Evolutionary conservation across 2,797 vertebrate genomes (phyloP), one percentile per base, ranked within the genome.

Genomic region (Zenarchopterus dispar): DNA sequence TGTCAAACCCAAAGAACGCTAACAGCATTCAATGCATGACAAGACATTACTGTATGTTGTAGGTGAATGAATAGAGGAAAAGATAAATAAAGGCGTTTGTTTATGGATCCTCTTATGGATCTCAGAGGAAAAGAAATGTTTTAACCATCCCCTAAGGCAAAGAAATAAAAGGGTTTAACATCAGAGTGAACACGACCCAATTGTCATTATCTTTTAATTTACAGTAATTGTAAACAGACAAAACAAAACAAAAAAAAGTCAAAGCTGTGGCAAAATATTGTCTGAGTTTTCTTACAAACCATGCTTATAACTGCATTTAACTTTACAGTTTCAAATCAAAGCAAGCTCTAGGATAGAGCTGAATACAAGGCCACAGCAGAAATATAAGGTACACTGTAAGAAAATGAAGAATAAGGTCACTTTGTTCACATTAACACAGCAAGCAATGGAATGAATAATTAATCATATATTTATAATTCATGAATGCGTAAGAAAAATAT

Each of bases 381-480:
- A 83, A 56, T 63, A 63, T 60, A 66, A 81, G 55, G 43, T 64
- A 62, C 49, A 71, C 58, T 72, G 78, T 61, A 75, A 70, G 64
- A 81, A 77, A 72, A 75, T 75, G 67, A 88, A 77, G 70, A 91
- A 92, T 90, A 91, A 86, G 88, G 82, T 92, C 89, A 89, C 89
- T 92, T 90, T 88, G 86, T 91, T 89, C 86, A 86, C 89, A 92
- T 92, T 91, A 92, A 89, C 80, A 78, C 86, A 74, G 86, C 81
- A 75, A 88, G 88, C 74, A 74, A 62, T 33, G 48, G 8, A 19
- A 86, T 94, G 85, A 90, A 94, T 93, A 88, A 93, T 92, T 90
- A 81, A 94, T 84, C 31, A 71, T 49, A 45, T 78, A 86, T 91
- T 86, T 84, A 92, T 92, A 88, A 93, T 93, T 91, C 86, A 93